Evolutionary conservation across 2,113 vertebrate genomes (phyloP).

Genomic region (Acrocephalus kingi): DNA sequence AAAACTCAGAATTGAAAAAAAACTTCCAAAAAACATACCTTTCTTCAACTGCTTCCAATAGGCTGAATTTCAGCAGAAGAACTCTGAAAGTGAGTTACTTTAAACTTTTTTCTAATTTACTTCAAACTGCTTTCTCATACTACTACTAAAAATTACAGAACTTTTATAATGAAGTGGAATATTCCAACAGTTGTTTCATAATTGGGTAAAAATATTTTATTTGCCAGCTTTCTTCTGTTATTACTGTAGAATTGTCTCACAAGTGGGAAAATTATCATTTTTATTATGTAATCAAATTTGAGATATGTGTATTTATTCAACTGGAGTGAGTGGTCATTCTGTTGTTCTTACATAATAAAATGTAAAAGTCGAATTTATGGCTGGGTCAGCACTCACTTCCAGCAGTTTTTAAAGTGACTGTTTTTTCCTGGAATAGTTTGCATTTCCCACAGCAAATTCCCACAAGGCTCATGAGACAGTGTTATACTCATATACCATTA

Average conservation of each 20-base stretch:
- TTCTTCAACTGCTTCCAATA: neutral
- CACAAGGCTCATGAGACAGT: neutral
- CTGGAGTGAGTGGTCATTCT: neutral
- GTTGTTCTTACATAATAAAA: neutral
- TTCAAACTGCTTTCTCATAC: neutral
- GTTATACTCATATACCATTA: neutral
- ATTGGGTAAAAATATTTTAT: neutral
- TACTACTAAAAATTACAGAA: neutral
- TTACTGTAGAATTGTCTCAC: neutral
- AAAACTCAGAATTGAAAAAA: neutral
- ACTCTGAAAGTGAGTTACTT: neutral
- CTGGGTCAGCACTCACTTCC: neutral
- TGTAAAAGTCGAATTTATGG: neutral
- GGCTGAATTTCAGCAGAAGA: neutral
- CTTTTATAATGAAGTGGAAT: neutral
- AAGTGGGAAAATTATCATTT: neutral
- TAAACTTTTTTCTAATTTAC: neutral
- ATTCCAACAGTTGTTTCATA: neutral
- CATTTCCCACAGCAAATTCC: neutral
- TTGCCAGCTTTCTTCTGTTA: neutral
- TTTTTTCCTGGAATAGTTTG: neutral
- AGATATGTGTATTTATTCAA: neutral
- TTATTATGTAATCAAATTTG: neutral
- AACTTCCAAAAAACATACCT: rapidly evolving
- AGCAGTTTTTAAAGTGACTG: neutral